phyloP scores from a whole-genome alignment of 2,797 vertebrate genomes.

The Trematomus bernacchii region DNA sequence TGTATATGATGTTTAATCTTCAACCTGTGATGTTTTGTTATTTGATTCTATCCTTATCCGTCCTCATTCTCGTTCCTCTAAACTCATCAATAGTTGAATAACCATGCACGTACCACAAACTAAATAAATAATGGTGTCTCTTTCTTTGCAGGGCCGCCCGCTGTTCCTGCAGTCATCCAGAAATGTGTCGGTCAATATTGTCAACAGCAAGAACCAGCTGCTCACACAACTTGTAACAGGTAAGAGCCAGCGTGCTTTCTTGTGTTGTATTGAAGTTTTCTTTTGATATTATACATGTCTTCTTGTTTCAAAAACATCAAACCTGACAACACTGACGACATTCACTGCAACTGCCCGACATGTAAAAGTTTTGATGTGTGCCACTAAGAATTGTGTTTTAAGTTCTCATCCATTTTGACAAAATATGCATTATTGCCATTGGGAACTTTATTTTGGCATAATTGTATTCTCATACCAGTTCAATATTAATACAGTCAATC shows the following conservation, averaged over 20 bases:
- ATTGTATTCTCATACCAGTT: too few relatives aligned
- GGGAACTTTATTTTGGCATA: too few relatives aligned
- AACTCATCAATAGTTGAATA: not conserved
- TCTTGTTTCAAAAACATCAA: conserved; percentile 8
- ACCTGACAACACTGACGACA: conserved; percentile 37
- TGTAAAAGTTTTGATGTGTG: not conserved
- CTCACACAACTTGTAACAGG: conserved; percentile 96
- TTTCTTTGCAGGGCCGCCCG: conserved; percentile 89
- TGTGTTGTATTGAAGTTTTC: conserved; percentile 9
- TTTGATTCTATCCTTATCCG: not conserved
- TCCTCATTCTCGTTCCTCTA: not conserved
- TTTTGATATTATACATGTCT: conserved; percentile 5
- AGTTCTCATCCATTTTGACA: too few relatives aligned
- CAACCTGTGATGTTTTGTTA: not conserved
- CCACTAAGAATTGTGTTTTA: too few relatives aligned
- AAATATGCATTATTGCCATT: too few relatives aligned
- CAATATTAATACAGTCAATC: too few relatives aligned
- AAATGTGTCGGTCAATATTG: conserved; percentile 96
- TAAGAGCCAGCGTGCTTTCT: conserved; percentile 63
- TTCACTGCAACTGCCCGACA: conserved; percentile 24
- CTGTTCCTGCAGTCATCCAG: conserved; percentile 97
- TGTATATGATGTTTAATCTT: not conserved
- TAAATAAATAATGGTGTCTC: not conserved
- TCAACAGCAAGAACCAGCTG: conserved; percentile 93
- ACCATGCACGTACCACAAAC: not conserved